These are phyloP conservation scores for Taurulus bubalis DNA, from an alignment of 2,113 vertebrate genomes.

Conservation along the genomic window DNA sequence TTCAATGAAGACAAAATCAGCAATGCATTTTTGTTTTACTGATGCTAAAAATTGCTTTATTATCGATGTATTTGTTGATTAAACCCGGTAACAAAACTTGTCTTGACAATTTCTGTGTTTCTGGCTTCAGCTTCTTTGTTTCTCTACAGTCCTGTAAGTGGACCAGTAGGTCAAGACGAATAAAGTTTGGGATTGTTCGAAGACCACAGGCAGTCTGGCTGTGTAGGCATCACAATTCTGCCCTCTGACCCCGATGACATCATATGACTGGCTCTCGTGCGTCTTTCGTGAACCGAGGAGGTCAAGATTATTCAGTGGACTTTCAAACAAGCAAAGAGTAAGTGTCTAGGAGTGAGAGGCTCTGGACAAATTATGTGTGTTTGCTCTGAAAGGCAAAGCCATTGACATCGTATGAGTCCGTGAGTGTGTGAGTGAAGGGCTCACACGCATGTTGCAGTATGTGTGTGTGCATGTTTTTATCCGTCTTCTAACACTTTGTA, in stretches of 20 bases:
- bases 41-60: background rate
- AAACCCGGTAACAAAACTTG: background rate
- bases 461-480: conserved; percentile 1
- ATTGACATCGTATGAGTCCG: conserved; percentile 26
- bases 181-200: conserved; percentile 61
- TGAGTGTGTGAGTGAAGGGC: conserved; percentile 18
- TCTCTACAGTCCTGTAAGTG: conserved; percentile 49
- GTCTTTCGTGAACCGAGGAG: conserved; percentile 68
- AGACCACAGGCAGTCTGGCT: conserved; percentile 41
- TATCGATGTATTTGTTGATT: background rate
- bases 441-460: background rate
- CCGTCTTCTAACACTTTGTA: background rate
- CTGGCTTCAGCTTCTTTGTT: conserved; percentile 58
- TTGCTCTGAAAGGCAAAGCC: conserved; percentile 58
- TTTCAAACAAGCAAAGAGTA: conserved; percentile 67
- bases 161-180: conserved; percentile 51
- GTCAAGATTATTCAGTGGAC: conserved; percentile 78
- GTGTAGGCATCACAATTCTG: conserved; percentile 69
- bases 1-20: background rate
- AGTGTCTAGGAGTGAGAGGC: conserved; percentile 56
- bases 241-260: conserved; percentile 73
- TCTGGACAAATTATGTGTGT: conserved; percentile 64
- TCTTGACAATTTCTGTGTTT: conserved; percentile 28
- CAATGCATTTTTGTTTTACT: no score
- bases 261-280: conserved; percentile 64